Base-by-base conservation (phyloP, 2,888 invertebrate genomes). In the Drymonia ruficornis region DNA sequence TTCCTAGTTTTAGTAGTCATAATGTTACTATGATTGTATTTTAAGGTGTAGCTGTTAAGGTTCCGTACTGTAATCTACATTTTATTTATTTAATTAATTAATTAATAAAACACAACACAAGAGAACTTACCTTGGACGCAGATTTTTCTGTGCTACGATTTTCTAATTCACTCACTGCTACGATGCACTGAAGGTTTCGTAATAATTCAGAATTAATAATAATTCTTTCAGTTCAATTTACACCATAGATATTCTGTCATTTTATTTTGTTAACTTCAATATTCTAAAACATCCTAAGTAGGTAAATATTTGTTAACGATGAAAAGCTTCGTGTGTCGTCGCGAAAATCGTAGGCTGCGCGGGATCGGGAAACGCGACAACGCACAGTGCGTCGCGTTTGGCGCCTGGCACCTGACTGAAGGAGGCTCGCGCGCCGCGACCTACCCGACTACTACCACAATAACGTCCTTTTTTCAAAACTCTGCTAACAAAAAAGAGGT, bases 351-450 rank as follows among this genome's bases (percentile, higher is more conserved):
- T 78, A 77, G 86, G 84, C 82, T 83, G 76, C 70, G 72, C 64
- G 67, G 81, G 83, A 65, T 66, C 59, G 63, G 67, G 59, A 59
- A 65, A 65, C 70, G 73, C 59, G 70, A 64, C 75, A 65, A 62
- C 69, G 76, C 74, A 69, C 81, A 76, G 79, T 89, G 87, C 82
- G 86, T 80, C 83, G 84, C 86, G 88, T 68, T 78, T 85, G 91
- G 86, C 90, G 91, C 84, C 80, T 76, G 85, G 82, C 91, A 91
- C 91, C 89, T 89, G 90, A 91, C 91, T 91, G 90, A 86, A 84
- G 46, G 74, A 87, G 87, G 84, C 86, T 87, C 83, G 83, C 86
- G 86, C 89, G 87, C 87, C 88, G 86, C 89, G 91, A 91, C 91
- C 91, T 91, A 91, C 89, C 89, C 91, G 79, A 91, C 86, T 79